Evolutionary conservation across 2,797 vertebrate species (phyloP).

Genomic region (Chloroceryle amazona): DNA sequence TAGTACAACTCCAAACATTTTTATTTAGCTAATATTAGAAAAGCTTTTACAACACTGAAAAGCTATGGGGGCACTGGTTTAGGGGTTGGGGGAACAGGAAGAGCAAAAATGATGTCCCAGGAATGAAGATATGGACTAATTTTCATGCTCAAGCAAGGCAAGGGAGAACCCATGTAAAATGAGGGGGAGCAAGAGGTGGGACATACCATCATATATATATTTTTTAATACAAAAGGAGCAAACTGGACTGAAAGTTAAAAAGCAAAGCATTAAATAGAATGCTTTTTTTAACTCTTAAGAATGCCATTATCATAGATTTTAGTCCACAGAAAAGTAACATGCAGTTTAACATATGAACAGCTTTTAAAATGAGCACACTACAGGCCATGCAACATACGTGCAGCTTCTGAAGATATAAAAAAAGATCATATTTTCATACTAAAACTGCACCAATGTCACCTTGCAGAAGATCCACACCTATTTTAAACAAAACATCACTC

Average conservation of each 20-base stretch:
- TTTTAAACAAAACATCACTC: slow-evolving; percentile 37
- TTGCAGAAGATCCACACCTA: slow-evolving; percentile 66
- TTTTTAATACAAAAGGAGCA: slow-evolving; percentile 36
- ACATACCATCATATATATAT: slow-evolving; percentile 49
- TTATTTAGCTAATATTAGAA: background rate
- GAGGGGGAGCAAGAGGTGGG: slow-evolving; percentile 59
- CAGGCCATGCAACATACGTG: slow-evolving; percentile 67
- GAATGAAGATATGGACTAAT: slow-evolving; percentile 60
- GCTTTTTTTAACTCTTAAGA: slow-evolving; percentile 14
- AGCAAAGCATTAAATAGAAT: slow-evolving; percentile 37
- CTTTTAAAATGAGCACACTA: slow-evolving; percentile 60
- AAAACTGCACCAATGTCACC: slow-evolving; percentile 81
- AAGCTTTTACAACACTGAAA: background rate
- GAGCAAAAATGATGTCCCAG: slow-evolving; percentile 34
- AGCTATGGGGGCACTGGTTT: background rate
- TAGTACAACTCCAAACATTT: background rate
- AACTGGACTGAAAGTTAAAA: slow-evolving; percentile 39
- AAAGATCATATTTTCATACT: slow-evolving; percentile 74
- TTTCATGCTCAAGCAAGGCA: slow-evolving; percentile 60
- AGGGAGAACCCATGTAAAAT: slow-evolving; percentile 70
- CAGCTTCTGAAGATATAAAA: slow-evolving; percentile 50
- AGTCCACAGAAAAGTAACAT: background rate
- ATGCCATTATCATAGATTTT: background rate
- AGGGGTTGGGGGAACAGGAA: background rate
- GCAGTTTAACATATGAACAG: slow-evolving; percentile 27